Conservation (phyloP, 2,797 vertebrate genomes). For the Glyptemys insculpta region DNA sequence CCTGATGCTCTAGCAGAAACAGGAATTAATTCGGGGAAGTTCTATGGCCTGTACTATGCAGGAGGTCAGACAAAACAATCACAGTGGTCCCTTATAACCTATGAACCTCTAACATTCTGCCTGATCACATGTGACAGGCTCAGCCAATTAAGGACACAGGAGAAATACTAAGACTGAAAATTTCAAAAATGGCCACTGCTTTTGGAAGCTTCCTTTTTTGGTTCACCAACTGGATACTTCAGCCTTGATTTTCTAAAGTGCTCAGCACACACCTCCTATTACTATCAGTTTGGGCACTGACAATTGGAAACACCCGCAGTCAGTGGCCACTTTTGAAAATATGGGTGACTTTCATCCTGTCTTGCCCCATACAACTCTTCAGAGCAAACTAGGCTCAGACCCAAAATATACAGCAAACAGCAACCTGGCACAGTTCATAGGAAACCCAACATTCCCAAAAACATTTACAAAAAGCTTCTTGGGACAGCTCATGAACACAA, state of each 20-base stretch:
- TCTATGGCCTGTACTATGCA: not conserved
- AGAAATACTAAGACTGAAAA: not conserved
- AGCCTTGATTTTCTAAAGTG: not conserved
- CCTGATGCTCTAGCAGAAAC: not conserved
- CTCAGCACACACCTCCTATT: not conserved
- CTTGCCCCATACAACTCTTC: not conserved
- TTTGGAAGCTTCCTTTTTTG: not conserved
- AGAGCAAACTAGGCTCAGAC: not conserved
- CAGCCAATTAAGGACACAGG: not conserved
- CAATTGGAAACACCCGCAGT: not conserved
- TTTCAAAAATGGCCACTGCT: not conserved
- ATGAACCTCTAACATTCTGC: not conserved
- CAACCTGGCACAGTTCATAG: not conserved
- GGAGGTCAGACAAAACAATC: not conserved
- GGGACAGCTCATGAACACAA: not conserved
- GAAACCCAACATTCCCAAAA: not conserved
- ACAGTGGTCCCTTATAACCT: not conserved
- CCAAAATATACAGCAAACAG: not conserved
- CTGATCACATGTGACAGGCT: not conserved
- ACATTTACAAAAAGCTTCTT: not conserved
- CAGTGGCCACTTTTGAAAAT: not conserved
- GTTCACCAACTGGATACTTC: accelerated
- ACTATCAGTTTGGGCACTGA: not conserved
- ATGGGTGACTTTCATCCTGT: not conserved
- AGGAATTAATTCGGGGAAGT: not conserved